Conservation (phyloP, 2,888 invertebrate genomes). For the Aradus depressus region DNA sequence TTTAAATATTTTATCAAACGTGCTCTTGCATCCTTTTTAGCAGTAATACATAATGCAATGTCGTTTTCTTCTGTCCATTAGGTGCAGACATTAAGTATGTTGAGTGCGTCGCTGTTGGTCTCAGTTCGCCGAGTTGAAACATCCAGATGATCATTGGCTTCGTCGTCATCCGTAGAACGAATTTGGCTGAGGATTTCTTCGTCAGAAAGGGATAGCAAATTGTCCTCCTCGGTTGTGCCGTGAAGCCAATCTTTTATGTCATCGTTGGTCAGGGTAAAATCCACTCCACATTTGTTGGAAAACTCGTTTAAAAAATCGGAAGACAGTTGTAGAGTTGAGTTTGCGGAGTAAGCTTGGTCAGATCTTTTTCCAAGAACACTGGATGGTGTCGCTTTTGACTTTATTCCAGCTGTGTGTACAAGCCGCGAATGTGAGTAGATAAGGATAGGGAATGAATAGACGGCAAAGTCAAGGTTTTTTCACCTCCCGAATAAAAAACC, state of each 20-base stretch:
- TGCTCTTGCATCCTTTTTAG: slow-evolving; percentile 2
- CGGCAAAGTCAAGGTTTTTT: too few species aligned
- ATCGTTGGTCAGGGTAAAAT: too few species aligned
- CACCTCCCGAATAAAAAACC: too few species aligned
- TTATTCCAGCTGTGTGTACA: too few species aligned
- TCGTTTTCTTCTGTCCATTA: slow-evolving; percentile 2
- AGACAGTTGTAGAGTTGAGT: background rate
- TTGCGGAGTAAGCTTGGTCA: background rate
- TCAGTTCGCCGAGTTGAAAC: background rate
- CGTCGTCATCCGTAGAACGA: background rate
- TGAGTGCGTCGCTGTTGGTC: background rate
- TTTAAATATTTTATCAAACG: background rate
- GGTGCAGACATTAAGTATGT: background rate
- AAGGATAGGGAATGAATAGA: too few species aligned
- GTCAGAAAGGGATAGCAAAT: background rate
- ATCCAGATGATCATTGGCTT: background rate
- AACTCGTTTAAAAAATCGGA: background rate
- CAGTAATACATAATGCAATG: background rate
- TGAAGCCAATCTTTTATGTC: slow-evolving; percentile 2
- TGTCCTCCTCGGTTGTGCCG: background rate
- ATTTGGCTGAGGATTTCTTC: background rate
- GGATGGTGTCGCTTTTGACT: too few species aligned
- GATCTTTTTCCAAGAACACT: too few species aligned
- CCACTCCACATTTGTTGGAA: too few species aligned
- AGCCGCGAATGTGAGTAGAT: too few species aligned